Conservation (phyloP, 2,888 invertebrate genomes). For the Macrosoma leucophasiata region DNA sequence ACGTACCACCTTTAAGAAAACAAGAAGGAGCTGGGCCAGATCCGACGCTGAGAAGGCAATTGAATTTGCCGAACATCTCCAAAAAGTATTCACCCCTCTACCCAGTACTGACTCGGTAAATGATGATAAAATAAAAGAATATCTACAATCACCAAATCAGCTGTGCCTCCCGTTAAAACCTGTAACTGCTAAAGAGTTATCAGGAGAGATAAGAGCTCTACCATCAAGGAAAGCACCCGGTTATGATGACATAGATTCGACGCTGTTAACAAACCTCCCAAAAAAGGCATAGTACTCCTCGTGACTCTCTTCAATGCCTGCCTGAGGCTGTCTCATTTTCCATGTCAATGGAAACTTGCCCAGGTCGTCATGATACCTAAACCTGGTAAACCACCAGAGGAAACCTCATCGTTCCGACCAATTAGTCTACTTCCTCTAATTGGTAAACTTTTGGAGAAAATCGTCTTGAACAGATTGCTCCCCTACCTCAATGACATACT, state of each 20-base stretch:
- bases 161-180: slow-evolving; percentile 6
- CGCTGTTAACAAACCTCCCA: slow-evolving; percentile 9
- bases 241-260: slow-evolving; percentile 9
- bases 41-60: slow-evolving; percentile 9
- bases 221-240: slow-evolving; percentile 8
- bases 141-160: slow-evolving; percentile 1
- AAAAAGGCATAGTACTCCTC: slow-evolving; percentile 4
- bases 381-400: slow-evolving; percentile 5
- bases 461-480: slow-evolving; percentile 1
- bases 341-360: slow-evolving; percentile 12
- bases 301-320: slow-evolving; percentile 8
- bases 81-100: slow-evolving; percentile 2
- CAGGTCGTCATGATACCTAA: slow-evolving; percentile 8
- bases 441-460: slow-evolving; percentile 8
- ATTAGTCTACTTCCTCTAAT: slow-evolving; percentile 5
- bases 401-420: slow-evolving; percentile 4
- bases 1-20: slow-evolving; percentile 4
- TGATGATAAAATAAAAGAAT: background rate
- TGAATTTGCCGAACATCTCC: slow-evolving; percentile 6
- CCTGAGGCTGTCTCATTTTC: slow-evolving; percentile 1
- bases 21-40: slow-evolving; percentile 4
- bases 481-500: background rate
- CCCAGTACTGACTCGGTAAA: background rate
- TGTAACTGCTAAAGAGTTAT: background rate
- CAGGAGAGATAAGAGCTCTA: background rate